Base-by-base conservation (phyloP, 2,113 vertebrate genomes). In the Laticauda colubrina region DNA sequence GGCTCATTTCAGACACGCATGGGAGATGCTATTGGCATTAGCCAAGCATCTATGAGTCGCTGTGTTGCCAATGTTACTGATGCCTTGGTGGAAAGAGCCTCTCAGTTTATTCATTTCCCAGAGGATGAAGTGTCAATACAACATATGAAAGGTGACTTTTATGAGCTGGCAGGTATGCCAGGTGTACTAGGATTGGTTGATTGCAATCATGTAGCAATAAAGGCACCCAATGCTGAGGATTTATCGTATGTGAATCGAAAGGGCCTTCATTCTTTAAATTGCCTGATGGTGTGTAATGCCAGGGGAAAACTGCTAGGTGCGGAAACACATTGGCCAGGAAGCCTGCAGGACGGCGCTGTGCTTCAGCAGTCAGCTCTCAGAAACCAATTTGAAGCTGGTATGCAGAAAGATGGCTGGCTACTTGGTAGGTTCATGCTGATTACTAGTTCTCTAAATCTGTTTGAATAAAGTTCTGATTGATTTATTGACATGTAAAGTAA, bases 21-120 rank as follows among this genome's bases (percentile, higher is more conserved):
- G 98, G 99, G 99, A 55, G 99, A 99, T 45, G 98, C 98, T 24
- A 99, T 99, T 8, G 99, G 99, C 85, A 99, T 99, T 95, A 99
- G 99, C 92, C 99, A 99, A 96, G 99, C 99, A 4, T 99, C 99
- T 21, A 99, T 99, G 99, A 99, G 99, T 43, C 98, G 99, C 91
- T 99, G 99, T 7, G 99, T 99, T 94, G 98, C 99, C 91, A 99
- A 99, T 2, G 99, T 99, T 93, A 99, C 99, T 0, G 99, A 98
- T 95, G 99, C 98, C 0, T 95, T 99, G 94, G 98, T 99, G 93
- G 98, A 99, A 95, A 99, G 99, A 95, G 98, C 98, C 8, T 96
- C 98, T 0, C 98, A 98, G 96, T 99, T 99, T 91, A 99, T 99
- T 92, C 97, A 56, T 95, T 98, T 97, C 91, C 97, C 97, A 87